Evolutionary conservation across 1,140 invertebrate genomes (phyloP).

Genomic region (Lineus longissimus): DNA sequence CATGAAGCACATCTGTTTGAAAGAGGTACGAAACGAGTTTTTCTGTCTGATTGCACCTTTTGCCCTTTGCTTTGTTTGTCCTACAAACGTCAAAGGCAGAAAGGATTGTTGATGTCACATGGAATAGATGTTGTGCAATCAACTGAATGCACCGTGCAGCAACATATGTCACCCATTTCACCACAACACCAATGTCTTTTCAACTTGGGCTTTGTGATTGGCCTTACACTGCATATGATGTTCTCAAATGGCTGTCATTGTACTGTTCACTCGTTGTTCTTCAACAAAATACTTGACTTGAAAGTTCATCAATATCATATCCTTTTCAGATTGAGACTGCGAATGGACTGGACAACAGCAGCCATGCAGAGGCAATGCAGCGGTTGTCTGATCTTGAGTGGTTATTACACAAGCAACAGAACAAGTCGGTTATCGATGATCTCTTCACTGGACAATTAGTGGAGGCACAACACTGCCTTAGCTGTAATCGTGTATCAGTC

Average conservation of each 20-base stretch:
- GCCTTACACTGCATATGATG: no score
- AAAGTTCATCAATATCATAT: background rate
- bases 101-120: no score
- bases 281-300: no score
- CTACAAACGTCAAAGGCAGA: background rate
- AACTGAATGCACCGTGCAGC: no score
- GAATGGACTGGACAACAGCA: constrained; percentile 43
- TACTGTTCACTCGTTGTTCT: no score
- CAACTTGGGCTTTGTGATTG: no score
- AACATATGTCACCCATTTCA: no score
- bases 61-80: background rate
- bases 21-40: constrained; percentile 31
- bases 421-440: constrained; percentile 44
- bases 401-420: constrained; percentile 45
- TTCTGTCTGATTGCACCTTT: background rate
- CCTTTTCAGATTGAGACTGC: constrained; percentile 42
- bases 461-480: constrained; percentile 39
- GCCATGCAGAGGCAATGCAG: constrained; percentile 49
- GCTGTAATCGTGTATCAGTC: constrained; percentile 43
- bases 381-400: constrained; percentile 48
- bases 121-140: no score
- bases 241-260: no score
- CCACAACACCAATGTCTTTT: no score
- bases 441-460: constrained; percentile 49
- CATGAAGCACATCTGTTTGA: constrained; percentile 39